Evolutionary conservation across 1,140 invertebrate species (phyloP), one percentile per base, ranked within the genome.

Genomic region (Eufriesea mexicana): DNA sequence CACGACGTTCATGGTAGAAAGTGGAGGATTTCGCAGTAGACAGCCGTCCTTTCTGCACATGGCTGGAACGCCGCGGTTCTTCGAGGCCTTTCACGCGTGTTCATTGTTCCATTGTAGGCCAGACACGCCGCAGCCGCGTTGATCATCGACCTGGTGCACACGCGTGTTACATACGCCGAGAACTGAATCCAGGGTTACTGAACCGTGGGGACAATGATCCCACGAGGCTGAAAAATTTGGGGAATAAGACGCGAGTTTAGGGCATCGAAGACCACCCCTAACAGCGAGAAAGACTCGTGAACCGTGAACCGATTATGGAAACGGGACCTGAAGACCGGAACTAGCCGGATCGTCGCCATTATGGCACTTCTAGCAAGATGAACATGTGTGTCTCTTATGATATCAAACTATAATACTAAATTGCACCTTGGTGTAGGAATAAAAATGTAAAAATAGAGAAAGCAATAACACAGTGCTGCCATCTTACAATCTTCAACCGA

Each of bases 151-250:
- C 16, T 61, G 74, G 54, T 64, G 66, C 55, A 25, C 71, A 35
- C 42, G 18, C 28, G 20, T 16, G 7, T 42, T 5, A 64, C 25
- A 23, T 20, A 12, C 20, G 42, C 49, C 23, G 12, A 66, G 14
- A 9, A 9, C 14, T 9, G 7, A n/a, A 85, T 85, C 61, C 75
- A 77, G 54, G 66, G 42, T 59, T 54, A 83, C 64, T 81, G 79
- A 80, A 84, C 49, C 67, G 25, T 67, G 18, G 35, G 47, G 23
- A 49, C 55, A 67, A 55, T 42, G 51, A 86, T 75, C 42, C 12
- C 49, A 35, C 61, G 25, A 23, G 64, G 14, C 49, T 49, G 47
- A 12, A 71, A 76, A 57, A 81, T 84, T 64, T 47, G 35, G 42
- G 20, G n/a, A 20, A 55, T n/a, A n/a, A 16, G 28, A 23, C 35